Base-by-base conservation (phyloP, 2,888 invertebrate species). In the Ramazzottius varieornatus region DNA sequence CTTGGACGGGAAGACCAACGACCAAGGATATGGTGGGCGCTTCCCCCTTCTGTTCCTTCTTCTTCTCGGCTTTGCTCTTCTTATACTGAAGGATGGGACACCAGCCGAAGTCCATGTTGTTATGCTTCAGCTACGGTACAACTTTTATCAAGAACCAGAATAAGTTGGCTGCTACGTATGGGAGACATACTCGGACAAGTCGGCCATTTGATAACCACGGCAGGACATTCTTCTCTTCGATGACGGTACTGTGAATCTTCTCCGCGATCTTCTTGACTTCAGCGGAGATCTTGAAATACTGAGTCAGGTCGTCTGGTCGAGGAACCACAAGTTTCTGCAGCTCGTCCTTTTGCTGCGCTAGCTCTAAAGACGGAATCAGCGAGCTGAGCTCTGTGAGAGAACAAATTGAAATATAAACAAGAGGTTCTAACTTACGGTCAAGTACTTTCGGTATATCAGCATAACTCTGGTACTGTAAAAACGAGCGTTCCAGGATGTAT, bases 381-480 rank as follows among this genome's bases (percentile, higher is more conserved):
- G n/a, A n/a, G n/a, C n/a, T n/a, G n/a, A n/a, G n/a, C 16, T 24
- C n/a, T n/a, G n/a, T n/a, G n/a, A n/a, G n/a, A n/a, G n/a, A n/a
- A n/a, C n/a, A 64, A 64, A 64, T 33, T 34, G 16, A 64, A 34
- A 64, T 8, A 33, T n/a, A 64, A 63, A 33, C 20, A 13, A n/a
- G n/a, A n/a, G n/a, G n/a, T n/a, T n/a, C n/a, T n/a, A n/a, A 80
- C 83, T 80, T 78, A 88, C 90, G 83, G 69, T 89, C 84, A 72
- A 86, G 84, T 20, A 94, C 81, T 63, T 84, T 84, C 0, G 98
- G 98, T 72, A 99, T 89, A 24, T 86, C 82, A 0, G 92, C 84
- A 78, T 93, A 94, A 78, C 96, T 98, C 79, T 99, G 99, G 74
- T 98, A 99, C 77, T 99, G 98, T 77, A 85, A 93, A 79, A 99